A percentile compares a stretch with the other conserved stretches of the same genome.
phyloP scores from a whole-genome alignment of 1,140 invertebrate species.

The Eumaeus atala region DNA sequence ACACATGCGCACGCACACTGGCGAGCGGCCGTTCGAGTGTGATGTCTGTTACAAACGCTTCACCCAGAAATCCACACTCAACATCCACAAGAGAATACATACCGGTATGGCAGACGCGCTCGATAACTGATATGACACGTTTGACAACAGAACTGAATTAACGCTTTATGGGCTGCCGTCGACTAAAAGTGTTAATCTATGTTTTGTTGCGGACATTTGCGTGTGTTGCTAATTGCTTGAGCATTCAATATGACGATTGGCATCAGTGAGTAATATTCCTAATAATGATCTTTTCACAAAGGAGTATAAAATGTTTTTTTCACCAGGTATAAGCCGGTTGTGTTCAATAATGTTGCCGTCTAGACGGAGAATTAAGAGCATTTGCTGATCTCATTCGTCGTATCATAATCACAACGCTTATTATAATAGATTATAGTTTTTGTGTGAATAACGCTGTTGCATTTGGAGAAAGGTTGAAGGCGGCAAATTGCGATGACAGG shows the following conservation, averaged over 20 bases:
- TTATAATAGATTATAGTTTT: slow-evolving; percentile 14
- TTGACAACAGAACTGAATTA: neutral
- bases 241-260: slow-evolving; percentile 21
- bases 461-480: slow-evolving; percentile 50
- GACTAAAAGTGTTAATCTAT: neutral
- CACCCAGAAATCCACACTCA: slow-evolving; percentile 81
- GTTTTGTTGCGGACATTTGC: slow-evolving; percentile 17
- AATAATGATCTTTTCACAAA: neutral
- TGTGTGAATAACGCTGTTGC: slow-evolving; percentile 37
- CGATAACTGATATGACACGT: neutral
- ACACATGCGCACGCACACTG: slow-evolving; percentile 85
- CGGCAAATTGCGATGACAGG: slow-evolving; percentile 67
- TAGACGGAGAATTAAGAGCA: neutral
- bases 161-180: neutral
- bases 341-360: neutral
- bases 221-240: slow-evolving; percentile 19
- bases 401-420: neutral
- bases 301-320: no score
- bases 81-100: slow-evolving; percentile 88
- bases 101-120: slow-evolving; percentile 72
- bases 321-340: neutral
- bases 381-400: slow-evolving; percentile 19
- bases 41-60: slow-evolving; percentile 80
- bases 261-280: slow-evolving; percentile 9
- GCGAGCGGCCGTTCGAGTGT: slow-evolving; percentile 82